Base-by-base conservation (phyloP, 2,888 invertebrate species). In the Rhingia rostrata region DNA sequence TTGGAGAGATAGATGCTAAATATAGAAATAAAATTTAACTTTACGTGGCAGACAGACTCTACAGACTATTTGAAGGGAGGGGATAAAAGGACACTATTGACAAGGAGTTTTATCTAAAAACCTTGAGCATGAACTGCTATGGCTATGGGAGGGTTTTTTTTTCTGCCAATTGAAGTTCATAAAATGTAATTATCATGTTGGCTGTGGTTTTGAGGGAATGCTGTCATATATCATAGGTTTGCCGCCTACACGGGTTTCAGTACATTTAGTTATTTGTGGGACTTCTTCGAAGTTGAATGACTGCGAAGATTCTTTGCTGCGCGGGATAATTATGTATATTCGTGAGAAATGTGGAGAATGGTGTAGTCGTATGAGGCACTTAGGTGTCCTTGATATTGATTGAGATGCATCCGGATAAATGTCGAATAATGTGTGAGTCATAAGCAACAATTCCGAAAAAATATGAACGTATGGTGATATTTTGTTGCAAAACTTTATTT, bases 131-230 rank as follows among this genome's bases (percentile, higher is more conserved):
- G 41, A 75, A 69, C 66, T 72, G 43, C 51, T 2, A 43, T 35
- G 33, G 47, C 47, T 41, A 54, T 39, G 22, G 12, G 35, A 32
- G 32, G 64, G 1, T 22, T 22, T 22, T 22, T 49, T 66, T 41
- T 35, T 51, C 22, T 10, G 45, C 49, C 58, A 64, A 58, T 70
- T 73, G 64, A 33, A 80, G 54, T 75, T 80, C 80, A 84, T 84
- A 84, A 75, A 84, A 75, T 80, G 80, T 80, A 84, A 80, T 84
- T 84, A 84, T 84, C 84, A 54, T 70, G 74, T 75, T 70, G 74
- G 80, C 66, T 70, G 70, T 14, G 74, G 84, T 54, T 80, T 84
- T 74, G 74, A 75, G 70, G 74, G 64, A 80, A 84, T 80, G 60
- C 74, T 79, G 80, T 75, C 84, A 84, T 84, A 80, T 80, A 84